Base-by-base conservation (phyloP, 2,888 invertebrate species). In the Watsonalla binaria region DNA sequence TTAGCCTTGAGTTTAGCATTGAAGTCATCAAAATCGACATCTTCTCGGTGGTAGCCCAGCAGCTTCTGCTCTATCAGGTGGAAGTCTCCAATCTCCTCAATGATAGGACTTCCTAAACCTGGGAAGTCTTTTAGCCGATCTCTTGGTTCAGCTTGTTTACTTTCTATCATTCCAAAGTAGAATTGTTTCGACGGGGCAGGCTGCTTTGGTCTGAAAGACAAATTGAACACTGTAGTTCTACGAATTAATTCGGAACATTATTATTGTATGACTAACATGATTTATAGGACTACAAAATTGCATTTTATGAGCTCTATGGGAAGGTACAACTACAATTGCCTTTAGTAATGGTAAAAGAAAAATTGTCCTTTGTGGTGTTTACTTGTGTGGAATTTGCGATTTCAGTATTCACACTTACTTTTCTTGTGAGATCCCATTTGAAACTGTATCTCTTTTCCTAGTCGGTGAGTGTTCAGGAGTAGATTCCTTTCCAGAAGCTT, bases 91-190 rank as follows among this genome's bases (percentile, higher is more conserved):
- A 89, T 80, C 62, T 90, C 89, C 55, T 89, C 88, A 34, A 90
- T 88, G 56, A 90, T 88, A 5, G 90, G 90, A 53, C 85, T 85
- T 6, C 90, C 90, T 0, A 90, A 69, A 0, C 90, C 90, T 0
- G 89, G 89, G 64, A 90, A 90, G 63, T 90, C 90, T 53, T 86
- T 90, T 5, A 86, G 61, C 54, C 85, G 80, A 42, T 90, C 85
- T 35, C 78, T 72, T 0, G 74, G 63, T 48, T 80, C 76, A 0
- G 79, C 65, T 51, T 86, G 85, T 50, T 86, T 84, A 62, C 82
- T 86, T 62, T 93, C 92, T 60, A 93, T 93, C 95, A 96, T 96
- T 45, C 96, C 96, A 72, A 96, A 96, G 83, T 96, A 96, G 80
- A 96, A 96, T 54, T 90, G 90, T 53, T 90, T 90, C 0, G 89